Conservation (phyloP, 2,888 invertebrate species). For the Idaea biselata region DNA sequence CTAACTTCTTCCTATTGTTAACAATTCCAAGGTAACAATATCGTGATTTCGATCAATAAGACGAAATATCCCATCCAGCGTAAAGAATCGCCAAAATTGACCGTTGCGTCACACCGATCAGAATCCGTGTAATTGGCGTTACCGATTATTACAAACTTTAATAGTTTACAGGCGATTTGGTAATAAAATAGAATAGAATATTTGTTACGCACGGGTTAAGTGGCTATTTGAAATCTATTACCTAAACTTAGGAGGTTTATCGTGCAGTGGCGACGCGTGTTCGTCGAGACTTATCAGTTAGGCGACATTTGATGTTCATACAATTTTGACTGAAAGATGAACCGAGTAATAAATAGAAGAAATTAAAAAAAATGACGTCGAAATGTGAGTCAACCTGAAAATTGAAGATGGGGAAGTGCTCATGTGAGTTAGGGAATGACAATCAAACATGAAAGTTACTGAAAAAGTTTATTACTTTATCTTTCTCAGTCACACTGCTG, state of each 20-base stretch:
- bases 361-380: no score
- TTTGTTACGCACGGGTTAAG: conserved; percentile 37
- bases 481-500: no score
- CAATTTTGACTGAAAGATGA: no score
- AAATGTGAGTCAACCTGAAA: no score
- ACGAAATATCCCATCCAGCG: conserved; percentile 55
- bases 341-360: no score
- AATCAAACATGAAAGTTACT: no score
- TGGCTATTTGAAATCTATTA: conserved; percentile 18
- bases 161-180: conserved; percentile 61
- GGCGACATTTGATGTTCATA: no score
- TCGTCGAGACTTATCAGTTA: no score
- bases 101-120: conserved; percentile 57
- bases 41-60: conserved; percentile 71
- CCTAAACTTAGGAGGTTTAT: neutral
- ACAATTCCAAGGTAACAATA: conserved; percentile 25
- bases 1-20: neutral
- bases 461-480: no score
- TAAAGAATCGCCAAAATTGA: conserved; percentile 68
- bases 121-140: conserved; percentile 60
- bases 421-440: no score
- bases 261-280: neutral
- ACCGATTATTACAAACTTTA: conserved; percentile 62
- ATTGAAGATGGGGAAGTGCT: no score
- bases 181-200: conserved; percentile 40